Conservation (phyloP, 2,797 vertebrate species). For the Pygocentrus nattereri region DNA sequence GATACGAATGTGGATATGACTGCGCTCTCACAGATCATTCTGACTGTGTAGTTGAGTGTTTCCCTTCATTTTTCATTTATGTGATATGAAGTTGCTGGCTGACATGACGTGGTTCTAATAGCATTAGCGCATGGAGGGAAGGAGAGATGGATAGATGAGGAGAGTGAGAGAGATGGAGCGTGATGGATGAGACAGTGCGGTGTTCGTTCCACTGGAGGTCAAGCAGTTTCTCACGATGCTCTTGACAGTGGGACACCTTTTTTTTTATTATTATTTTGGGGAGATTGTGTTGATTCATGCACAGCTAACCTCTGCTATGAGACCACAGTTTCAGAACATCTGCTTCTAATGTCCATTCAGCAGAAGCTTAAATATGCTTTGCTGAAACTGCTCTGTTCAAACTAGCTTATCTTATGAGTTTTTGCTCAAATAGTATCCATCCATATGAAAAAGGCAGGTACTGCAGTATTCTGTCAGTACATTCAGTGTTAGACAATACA, state of each 20-base stretch:
- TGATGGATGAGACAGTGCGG: constrained; percentile 40
- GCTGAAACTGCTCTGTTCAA: not conserved
- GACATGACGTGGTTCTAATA: constrained; percentile 31
- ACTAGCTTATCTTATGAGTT: not conserved
- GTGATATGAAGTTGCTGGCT: constrained; percentile 28
- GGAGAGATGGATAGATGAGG: constrained; percentile 19
- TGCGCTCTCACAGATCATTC: not conserved
- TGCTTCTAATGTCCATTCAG: constrained; percentile 7
- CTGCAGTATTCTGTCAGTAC: too few relatives aligned
- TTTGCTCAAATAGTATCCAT: not conserved
- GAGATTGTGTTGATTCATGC: constrained; percentile 30
- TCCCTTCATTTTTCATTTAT: constrained; percentile 17
- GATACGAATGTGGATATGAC: not conserved
- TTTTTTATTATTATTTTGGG: constrained; percentile 22
- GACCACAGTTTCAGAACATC: constrained; percentile 1
- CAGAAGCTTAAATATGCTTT: constrained; percentile 7
- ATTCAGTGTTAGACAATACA: too few relatives aligned
- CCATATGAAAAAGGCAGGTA: too few relatives aligned
- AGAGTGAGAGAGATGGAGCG: constrained; percentile 10
- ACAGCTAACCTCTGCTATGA: constrained; percentile 2
- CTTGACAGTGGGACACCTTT: constrained; percentile 29
- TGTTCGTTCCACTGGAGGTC: constrained; percentile 32
- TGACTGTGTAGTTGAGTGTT: not conserved
- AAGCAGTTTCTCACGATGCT: constrained; percentile 10
- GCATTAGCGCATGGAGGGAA: constrained; percentile 29